Evolutionary conservation across 1,140 invertebrate genomes (phyloP).

Genomic region (Eueides isabella): DNA sequence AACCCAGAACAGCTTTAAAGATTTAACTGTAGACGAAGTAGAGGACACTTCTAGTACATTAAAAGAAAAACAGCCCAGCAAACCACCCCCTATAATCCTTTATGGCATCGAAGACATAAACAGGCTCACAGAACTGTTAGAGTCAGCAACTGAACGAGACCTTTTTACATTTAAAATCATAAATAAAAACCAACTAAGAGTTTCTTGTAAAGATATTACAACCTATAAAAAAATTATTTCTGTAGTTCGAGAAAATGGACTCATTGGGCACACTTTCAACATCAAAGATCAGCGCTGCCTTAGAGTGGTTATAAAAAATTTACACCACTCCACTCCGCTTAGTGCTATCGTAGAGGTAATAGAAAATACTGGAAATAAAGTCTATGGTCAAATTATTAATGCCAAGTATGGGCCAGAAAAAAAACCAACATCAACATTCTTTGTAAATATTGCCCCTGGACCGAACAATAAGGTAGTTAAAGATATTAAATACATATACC

Average conservation of each 20-base stretch:
- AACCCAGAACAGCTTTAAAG: conserved; percentile 25
- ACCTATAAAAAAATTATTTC: conserved; percentile 34
- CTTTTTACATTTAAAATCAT: conserved; percentile 31
- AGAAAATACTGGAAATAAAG: conserved; percentile 35
- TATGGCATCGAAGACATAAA: conserved; percentile 40
- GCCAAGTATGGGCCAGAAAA: conserved; percentile 36
- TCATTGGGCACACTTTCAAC: conserved; percentile 44
- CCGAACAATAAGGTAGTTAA: conserved; percentile 33
- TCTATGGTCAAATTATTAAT: conserved; percentile 42
- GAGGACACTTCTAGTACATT: not conserved
- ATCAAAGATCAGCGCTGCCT: conserved; percentile 30
- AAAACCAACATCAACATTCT: conserved; percentile 38
- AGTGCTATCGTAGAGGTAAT: conserved; percentile 34
- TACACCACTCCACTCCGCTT: conserved; percentile 37
- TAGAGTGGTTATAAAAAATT: conserved; percentile 42
- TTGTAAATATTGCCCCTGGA: conserved; percentile 31
- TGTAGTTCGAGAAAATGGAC: conserved; percentile 27
- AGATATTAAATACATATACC: conserved; percentile 33
- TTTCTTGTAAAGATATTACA: conserved; percentile 5
- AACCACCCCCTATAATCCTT: conserved; percentile 36
- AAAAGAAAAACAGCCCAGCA: conserved; percentile 12
- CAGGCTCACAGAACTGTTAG: conserved; percentile 30
- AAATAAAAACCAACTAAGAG: conserved; percentile 34
- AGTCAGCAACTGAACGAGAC: conserved; percentile 8
- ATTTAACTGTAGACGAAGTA: not conserved